Conservation (phyloP, 2,113 vertebrate species). For the Octodon degus region DNA sequence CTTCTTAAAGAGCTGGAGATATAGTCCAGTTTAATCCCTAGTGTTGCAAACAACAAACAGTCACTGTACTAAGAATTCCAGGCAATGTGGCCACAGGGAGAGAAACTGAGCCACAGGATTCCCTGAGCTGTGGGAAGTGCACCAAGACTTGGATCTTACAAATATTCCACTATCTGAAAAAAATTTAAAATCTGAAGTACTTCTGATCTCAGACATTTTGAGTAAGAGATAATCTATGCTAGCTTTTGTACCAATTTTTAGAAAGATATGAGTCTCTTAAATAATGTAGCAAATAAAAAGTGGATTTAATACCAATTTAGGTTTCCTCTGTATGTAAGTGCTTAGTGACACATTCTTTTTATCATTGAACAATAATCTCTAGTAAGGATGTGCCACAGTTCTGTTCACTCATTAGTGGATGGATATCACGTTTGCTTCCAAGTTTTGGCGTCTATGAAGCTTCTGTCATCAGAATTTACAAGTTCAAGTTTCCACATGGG, state of each 20-base stretch:
- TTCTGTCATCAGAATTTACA: background rate
- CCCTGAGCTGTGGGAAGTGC: background rate
- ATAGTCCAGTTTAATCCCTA: background rate
- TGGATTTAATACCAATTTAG: background rate
- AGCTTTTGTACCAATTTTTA: background rate
- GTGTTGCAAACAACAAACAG: background rate
- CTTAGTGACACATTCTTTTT: background rate
- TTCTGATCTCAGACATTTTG: background rate
- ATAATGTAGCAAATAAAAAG: background rate
- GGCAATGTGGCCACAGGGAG: background rate
- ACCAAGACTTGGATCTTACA: background rate
- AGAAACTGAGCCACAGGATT: background rate
- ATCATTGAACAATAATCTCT: background rate
- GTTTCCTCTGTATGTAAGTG: background rate
- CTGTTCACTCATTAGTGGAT: background rate
- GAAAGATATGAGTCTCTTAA: background rate
- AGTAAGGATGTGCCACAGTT: background rate
- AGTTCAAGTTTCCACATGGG: background rate
- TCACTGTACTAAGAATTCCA: background rate
- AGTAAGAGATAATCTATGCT: background rate
- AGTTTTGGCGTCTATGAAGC: background rate
- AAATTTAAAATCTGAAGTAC: background rate
- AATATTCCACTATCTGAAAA: background rate
- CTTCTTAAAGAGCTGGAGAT: background rate
- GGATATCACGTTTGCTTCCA: background rate